Percentiles rank a stretch among this genome's conserved stretches.
Conservation (phyloP, 2,113 vertebrate genomes). For the Dissostichus mawsoni region DNA sequence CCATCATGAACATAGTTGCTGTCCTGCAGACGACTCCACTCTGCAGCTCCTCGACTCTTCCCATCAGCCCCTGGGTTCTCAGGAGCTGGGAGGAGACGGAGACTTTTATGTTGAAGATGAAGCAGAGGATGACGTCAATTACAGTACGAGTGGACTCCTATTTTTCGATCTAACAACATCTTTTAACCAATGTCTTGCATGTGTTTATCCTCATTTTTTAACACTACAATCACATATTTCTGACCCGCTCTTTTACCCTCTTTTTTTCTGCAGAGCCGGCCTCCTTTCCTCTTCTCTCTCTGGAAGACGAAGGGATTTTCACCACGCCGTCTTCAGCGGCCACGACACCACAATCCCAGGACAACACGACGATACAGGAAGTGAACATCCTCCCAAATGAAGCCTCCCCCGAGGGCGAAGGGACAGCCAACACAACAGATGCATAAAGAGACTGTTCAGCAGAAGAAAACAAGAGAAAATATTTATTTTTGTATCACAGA, state of each 20-base stretch:
- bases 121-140: slow-evolving; percentile 30
- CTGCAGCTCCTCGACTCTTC: slow-evolving; percentile 83
- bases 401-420: slow-evolving; percentile 46
- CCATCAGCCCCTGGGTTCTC: slow-evolving; percentile 73
- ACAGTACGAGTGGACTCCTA: slow-evolving; percentile 60
- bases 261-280: slow-evolving; percentile 67
- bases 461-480: slow-evolving; percentile 86
- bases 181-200: no score
- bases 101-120: slow-evolving; percentile 29
- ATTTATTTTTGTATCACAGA: slow-evolving; percentile 99
- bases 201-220: no score
- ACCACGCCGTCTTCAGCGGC: slow-evolving; percentile 74
- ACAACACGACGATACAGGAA: slow-evolving; percentile 79
- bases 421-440: slow-evolving; percentile 63
- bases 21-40: slow-evolving; percentile 84
- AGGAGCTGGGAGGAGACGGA: slow-evolving; percentile 57
- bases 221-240: no score
- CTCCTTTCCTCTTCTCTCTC: slow-evolving; percentile 85
- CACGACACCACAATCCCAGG: slow-evolving; percentile 74
- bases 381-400: slow-evolving; percentile 64
- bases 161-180: no score
- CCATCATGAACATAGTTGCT: slow-evolving; percentile 77
- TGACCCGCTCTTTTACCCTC: background rate
- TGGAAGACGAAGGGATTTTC: slow-evolving; percentile 85
- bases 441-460: slow-evolving; percentile 73